Evolutionary conservation across 2,797 vertebrate species (phyloP), one percentile per base, ranked within the genome.

Genomic region (Chiroxiphia lanceolata): DNA sequence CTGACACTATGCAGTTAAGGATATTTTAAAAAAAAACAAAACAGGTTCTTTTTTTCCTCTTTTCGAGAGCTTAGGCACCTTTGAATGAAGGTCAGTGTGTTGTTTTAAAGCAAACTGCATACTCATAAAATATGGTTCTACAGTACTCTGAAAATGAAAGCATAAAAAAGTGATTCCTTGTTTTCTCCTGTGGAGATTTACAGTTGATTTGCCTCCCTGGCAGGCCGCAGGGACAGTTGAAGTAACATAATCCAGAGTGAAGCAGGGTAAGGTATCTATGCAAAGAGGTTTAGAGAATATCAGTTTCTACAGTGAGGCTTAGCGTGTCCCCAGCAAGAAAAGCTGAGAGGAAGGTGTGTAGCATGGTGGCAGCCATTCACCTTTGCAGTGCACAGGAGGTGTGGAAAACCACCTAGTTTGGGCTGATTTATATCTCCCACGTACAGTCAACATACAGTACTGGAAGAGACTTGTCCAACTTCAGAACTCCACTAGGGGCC

Each of bases 261-360:
- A 70, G n/a, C 17, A 63, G 13, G 3, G 15, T 20, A 77, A 72
- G 36, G 2, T 3, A 5, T 4, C 14, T 9, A 1, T 2, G 1
- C 17, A 38, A 34, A 25, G 26, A n/a, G 4, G 2, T 59, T 85
- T 61, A 33, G 31, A 64, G 16, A 82, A 31, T 12, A 44, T 36
- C 31, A 15, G 2, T 44, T 69, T 74, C 64, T 60, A 54, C 15
- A 63, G 8, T 17, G 33, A 44, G 11, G 19, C 1, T 71, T 51
- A 38, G 5, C 4, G 11, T 18, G 10, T 7, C 3, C 13, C 18
- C 56, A 65, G 19, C 12, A 50, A 88, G 23, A 2, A 65, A 76
- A 57, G 23, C 3, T 26, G n/a, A 16, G 50, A 83, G 31, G 72
- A 88, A 70, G 3, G 1, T 18, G 18, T 34, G 45, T 5, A 50